These are phyloP conservation scores for Enteromius trimaculatus DNA, from an alignment of 2,797 vertebrate genomes.

Conservation along the genomic window DNA sequence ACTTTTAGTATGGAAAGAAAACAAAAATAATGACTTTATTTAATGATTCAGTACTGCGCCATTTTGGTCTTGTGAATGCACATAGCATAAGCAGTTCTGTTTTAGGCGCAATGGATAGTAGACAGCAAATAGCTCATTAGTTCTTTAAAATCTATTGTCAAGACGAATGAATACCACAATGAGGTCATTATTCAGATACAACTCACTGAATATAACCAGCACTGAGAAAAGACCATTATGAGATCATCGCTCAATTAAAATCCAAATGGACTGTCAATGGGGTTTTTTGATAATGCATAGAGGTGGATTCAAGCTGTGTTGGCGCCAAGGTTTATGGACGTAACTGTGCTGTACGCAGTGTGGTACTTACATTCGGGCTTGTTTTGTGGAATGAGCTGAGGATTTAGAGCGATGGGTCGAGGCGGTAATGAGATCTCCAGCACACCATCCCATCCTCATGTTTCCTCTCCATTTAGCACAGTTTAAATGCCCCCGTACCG, in stretches of 20 bases:
- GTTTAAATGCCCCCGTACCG: conserved; percentile 40
- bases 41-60: too few species aligned
- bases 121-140: neutral
- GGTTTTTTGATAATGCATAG: conserved; percentile 21
- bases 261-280: conserved; percentile 16
- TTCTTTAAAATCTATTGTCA: neutral
- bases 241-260: conserved; percentile 41
- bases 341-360: conserved; percentile 19
- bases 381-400: conserved; percentile 22
- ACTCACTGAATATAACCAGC: conserved; percentile 12
- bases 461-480: conserved; percentile 49
- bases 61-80: too few species aligned
- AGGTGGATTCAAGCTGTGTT: conserved; percentile 41
- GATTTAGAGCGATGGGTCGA: conserved; percentile 31
- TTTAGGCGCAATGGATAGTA: too few species aligned
- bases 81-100: too few species aligned
- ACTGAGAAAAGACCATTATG: conserved; percentile 27
- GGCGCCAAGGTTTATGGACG: conserved; percentile 27
- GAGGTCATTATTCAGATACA: conserved; percentile 22
- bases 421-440: conserved; percentile 43
- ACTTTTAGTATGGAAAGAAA: too few species aligned
- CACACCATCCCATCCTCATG: conserved; percentile 25
- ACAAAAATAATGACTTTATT: too few species aligned
- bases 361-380: conserved; percentile 33
- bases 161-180: neutral